Evolutionary conservation across 2,797 vertebrate genomes (phyloP).

Genomic region (Euthynnus affinis): DNA sequence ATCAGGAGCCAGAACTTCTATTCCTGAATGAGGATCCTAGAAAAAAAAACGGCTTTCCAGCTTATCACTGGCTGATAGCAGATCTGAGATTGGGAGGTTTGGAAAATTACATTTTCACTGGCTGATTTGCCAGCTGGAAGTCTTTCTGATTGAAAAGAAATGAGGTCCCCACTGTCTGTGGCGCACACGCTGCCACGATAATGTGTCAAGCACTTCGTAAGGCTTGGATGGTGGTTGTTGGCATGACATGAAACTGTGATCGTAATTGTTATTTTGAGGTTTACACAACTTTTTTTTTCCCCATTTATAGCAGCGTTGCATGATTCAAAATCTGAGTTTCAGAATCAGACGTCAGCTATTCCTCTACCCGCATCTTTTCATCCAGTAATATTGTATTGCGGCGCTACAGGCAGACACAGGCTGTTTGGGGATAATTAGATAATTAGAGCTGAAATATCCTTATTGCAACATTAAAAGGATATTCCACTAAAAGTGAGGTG

Average conservation of each 20-base stretch:
- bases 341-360: conserved; percentile 8
- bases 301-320: neutral
- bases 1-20: conserved; percentile 58
- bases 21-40: conserved; percentile 58
- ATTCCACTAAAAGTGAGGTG: neutral
- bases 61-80: conserved; percentile 63
- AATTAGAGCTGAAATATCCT: neutral
- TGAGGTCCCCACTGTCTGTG: conserved; percentile 30
- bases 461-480: neutral
- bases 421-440: neutral
- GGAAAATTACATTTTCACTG: conserved; percentile 70
- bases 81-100: conserved; percentile 66
- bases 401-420: neutral
- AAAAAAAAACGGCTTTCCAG: conserved; percentile 65
- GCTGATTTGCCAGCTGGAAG: conserved; percentile 66
- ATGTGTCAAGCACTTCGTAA: conserved; percentile 33
- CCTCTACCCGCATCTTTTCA: neutral
- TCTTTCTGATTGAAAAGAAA: conserved; percentile 58
- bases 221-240: conserved; percentile 2
- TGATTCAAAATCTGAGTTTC: conserved; percentile 9
- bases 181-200: conserved; percentile 23
- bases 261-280: neutral
- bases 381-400: neutral
- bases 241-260: conserved; percentile 20
- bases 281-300: neutral